Conservation (phyloP, 2,113 vertebrate species). For the Microtus oregoni region DNA sequence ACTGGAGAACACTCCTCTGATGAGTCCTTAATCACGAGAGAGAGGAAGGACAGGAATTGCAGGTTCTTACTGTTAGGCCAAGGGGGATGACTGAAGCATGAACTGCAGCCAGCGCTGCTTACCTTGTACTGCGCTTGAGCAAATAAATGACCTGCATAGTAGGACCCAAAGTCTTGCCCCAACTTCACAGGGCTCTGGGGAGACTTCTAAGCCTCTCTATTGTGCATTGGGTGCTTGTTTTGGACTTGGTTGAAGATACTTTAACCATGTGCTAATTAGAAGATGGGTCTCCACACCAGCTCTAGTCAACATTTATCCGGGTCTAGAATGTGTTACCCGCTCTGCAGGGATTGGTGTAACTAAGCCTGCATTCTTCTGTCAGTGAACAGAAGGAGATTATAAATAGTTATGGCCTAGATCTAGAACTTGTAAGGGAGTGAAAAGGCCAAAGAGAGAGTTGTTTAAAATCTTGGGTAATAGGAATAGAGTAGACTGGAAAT, state of each 20-base stretch:
- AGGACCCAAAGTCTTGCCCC: background rate
- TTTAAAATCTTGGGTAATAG: slow-evolving; percentile 17
- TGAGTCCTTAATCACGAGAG: background rate
- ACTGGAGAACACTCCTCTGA: background rate
- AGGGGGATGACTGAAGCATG: background rate
- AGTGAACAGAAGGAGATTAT: slow-evolving; percentile 32
- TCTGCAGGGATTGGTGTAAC: background rate
- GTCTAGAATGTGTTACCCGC: background rate
- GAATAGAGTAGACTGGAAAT: background rate
- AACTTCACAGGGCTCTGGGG: background rate
- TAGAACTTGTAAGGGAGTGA: slow-evolving; percentile 61
- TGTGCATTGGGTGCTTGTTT: background rate
- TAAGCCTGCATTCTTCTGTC: background rate
- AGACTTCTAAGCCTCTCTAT: background rate
- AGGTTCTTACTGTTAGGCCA: background rate
- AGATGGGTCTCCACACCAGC: background rate
- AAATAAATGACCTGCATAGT: background rate
- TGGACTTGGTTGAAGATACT: slow-evolving; percentile 7
- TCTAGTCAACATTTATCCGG: background rate
- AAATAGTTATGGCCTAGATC: slow-evolving; percentile 68
- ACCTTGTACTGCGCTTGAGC: background rate
- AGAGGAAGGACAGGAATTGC: background rate
- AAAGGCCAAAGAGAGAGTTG: slow-evolving; percentile 1
- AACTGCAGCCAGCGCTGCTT: background rate
- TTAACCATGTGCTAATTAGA: rapidly evolving